Evolutionary conservation across 53 echinoderm and acorn worm species (phyloP), one percentile per base, ranked within the genome.

Genomic region (Temnopleurus reevesii): DNA sequence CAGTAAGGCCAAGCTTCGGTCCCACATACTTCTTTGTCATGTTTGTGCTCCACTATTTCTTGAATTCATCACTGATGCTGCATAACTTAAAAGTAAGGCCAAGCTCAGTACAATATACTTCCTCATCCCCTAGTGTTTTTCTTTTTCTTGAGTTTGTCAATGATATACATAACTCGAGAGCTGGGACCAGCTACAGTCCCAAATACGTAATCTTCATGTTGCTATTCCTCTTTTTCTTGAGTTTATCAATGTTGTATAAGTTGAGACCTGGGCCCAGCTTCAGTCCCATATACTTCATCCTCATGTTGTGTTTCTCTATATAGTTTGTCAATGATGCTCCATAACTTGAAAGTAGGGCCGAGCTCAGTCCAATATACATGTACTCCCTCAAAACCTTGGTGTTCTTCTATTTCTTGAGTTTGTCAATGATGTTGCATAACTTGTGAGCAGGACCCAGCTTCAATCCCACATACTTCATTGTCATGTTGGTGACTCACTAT

Each of bases 161-260:
- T 95, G 61, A 97, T 80, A 77, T 94, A 76, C 98, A 95, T 46
- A 97, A 94, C 71, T 97, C 94, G 80, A 97, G 92, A 44, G 98
- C 98, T 21, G 98, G 98, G 29, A 95, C 98, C 51, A 97, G 95
- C 77, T 97, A 95, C 38, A 97, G 91, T 17, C 95, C 94, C 98
- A 97, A 95, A 55, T 97, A 97, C 89, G 95, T 97, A 95, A 97
- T 97, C 95, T 95, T 95, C 98, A 97, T 97, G 89, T 97, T 95
- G 57, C 98, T 97, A 59, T 95, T 97, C n/a, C n/a, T n/a, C n/a
- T n/a, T n/a, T n/a, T n/a, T n/a, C n/a, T n/a, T n/a, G n/a, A n/a
- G n/a, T n/a, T n/a, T n/a, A n/a, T n/a, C n/a, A n/a, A n/a, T n/a
- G n/a, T n/a, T n/a, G n/a, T n/a, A n/a, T n/a, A n/a, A n/a, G n/a